Conservation (phyloP, 2,888 invertebrate genomes). For the Litoditis marina region DNA sequence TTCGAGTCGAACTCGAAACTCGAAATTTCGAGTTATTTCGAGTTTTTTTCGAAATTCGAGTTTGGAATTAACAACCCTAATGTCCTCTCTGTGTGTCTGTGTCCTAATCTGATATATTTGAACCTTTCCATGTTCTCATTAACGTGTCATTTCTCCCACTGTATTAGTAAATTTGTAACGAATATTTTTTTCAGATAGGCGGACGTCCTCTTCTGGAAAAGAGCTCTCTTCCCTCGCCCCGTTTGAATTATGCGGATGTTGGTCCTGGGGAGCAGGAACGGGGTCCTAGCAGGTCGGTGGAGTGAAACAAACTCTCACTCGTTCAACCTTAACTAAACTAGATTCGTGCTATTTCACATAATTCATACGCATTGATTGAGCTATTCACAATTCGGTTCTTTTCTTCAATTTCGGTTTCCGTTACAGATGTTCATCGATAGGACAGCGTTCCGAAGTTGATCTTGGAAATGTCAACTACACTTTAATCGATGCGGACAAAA, state of each 20-base stretch:
- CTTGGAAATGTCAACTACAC: conserved; percentile 14
- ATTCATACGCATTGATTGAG: no score
- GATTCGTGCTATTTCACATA: no score
- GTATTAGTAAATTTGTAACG: no score
- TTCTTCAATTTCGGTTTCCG: no score
- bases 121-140: background rate
- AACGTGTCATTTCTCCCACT: background rate
- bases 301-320: no score
- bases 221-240: background rate
- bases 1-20: no score
- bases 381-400: background rate
- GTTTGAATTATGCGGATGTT: conserved; percentile 8
- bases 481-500: conserved; percentile 13
- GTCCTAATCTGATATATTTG: background rate
- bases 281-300: background rate
- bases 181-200: background rate
- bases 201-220: background rate
- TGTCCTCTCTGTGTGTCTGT: background rate
- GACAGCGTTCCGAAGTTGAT: background rate
- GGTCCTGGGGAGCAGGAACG: background rate
- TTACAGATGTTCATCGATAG: background rate
- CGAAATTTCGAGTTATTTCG: no score
- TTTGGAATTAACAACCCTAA: no score
- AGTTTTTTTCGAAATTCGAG: no score
- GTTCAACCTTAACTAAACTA: no score